Conservation (phyloP, 2,888 invertebrate genomes). For the Drosophila subquinaria region DNA sequence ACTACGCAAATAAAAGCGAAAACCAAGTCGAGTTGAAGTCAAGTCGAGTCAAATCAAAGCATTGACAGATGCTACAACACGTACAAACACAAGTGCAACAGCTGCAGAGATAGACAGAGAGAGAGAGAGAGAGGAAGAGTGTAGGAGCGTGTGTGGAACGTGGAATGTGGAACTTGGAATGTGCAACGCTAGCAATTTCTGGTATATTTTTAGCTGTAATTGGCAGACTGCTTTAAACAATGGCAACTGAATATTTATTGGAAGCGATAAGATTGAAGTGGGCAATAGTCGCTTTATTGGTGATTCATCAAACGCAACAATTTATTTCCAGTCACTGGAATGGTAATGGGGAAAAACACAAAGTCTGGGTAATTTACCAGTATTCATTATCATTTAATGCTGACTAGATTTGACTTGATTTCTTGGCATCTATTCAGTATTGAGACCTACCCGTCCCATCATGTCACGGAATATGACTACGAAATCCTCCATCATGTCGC, state of each 20-base stretch:
- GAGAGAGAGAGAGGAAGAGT: slow-evolving; percentile 21
- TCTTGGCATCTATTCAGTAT: background rate
- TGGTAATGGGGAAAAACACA: slow-evolving; percentile 15
- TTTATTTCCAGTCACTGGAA: slow-evolving; percentile 4
- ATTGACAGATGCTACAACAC: slow-evolving; percentile 39
- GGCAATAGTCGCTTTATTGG: slow-evolving; percentile 6
- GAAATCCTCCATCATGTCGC: slow-evolving; percentile 91
- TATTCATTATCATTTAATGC: background rate
- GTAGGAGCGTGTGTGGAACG: background rate
- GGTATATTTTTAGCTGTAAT: slow-evolving; percentile 40
- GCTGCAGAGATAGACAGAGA: slow-evolving; percentile 37
- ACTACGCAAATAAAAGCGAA: slow-evolving; percentile 29
- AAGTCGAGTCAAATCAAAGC: slow-evolving; percentile 29
- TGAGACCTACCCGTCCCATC: slow-evolving; percentile 88
- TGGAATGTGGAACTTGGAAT: slow-evolving; percentile 20
- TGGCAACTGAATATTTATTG: slow-evolving; percentile 2
- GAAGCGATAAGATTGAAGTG: slow-evolving; percentile 59
- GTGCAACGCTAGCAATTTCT: slow-evolving; percentile 42
- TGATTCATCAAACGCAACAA: slow-evolving; percentile 39
- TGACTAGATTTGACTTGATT: background rate
- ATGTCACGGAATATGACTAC: slow-evolving; percentile 89
- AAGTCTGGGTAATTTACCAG: slow-evolving; percentile 1
- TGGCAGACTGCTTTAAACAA: slow-evolving; percentile 13
- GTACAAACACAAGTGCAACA: slow-evolving; percentile 23
- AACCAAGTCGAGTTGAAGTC: slow-evolving; percentile 15